Evolutionary conservation across 2,797 vertebrate species (phyloP).

Genomic region (Holocentrus rufus): DNA sequence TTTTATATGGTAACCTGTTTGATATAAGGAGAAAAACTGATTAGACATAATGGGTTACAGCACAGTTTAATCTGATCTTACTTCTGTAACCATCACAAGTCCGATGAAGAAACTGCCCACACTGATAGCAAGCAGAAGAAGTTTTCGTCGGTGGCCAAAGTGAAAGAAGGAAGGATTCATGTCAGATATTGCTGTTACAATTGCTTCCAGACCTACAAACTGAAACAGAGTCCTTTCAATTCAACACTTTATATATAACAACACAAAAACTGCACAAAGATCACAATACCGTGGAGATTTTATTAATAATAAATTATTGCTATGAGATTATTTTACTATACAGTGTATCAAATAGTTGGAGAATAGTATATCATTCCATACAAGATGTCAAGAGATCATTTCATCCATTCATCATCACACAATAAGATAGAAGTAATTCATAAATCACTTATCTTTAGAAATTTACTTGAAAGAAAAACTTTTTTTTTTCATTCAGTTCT

Average conservation of each 20-base stretch:
- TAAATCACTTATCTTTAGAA: too few species aligned
- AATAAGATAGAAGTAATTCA: too few species aligned
- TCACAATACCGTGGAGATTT: too few species aligned
- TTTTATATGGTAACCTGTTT: background rate
- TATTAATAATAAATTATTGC: too few species aligned
- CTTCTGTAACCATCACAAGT: conserved; percentile 84
- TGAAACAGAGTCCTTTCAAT: conserved; percentile 60
- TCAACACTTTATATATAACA: too few species aligned
- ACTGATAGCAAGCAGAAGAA: conserved; percentile 80
- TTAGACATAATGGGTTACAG: background rate
- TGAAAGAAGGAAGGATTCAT: conserved; percentile 79
- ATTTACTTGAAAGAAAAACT: conserved; percentile 2
- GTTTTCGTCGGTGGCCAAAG: conserved; percentile 81
- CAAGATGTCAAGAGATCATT: background rate
- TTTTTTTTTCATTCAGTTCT: conserved; percentile 12
- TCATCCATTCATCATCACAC: too few species aligned
- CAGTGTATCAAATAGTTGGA: background rate
- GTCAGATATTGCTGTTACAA: conserved; percentile 80
- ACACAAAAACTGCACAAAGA: too few species aligned
- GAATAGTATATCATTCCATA: background rate
- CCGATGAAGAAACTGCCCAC: conserved; percentile 77
- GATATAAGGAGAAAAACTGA: background rate
- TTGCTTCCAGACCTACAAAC: conserved; percentile 85
- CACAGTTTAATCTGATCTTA: conserved; percentile 50
- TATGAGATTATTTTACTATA: background rate